These are phyloP conservation scores for Mimas tiliae DNA, from an alignment of 2,888 invertebrate genomes.

Conservation along the genomic window DNA sequence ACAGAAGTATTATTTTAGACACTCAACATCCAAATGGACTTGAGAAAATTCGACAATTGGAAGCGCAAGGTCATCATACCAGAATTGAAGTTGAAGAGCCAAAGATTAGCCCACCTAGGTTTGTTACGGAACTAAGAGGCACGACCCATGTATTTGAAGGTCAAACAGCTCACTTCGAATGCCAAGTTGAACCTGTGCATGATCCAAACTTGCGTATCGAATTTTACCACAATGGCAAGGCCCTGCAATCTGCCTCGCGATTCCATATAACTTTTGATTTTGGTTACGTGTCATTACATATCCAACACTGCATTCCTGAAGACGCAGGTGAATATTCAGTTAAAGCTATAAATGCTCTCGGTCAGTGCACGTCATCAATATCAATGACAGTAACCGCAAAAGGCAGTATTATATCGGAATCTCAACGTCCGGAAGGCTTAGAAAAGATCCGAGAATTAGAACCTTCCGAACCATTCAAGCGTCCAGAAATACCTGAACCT, in stretches of 20 bases:
- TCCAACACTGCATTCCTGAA: conserved; percentile 96
- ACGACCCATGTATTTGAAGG: conserved; percentile 96
- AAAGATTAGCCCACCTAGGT: conserved; percentile 91
- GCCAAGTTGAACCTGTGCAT: conserved; percentile 95
- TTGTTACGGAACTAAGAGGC: conserved; percentile 93
- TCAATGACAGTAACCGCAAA: conserved; percentile 92
- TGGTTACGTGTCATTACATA: conserved; percentile 98
- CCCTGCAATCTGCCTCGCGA: conserved; percentile 94
- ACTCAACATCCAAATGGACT: conserved; percentile 97
- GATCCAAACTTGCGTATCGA: conserved; percentile 95
- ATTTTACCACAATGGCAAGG: conserved; percentile 96
- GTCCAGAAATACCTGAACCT: conserved; percentile 92
- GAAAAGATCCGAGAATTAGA: conserved; percentile 96
- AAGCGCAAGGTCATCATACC: conserved; percentile 93
- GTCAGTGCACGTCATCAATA: conserved; percentile 94
- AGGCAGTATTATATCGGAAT: conserved; percentile 94
- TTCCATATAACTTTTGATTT: conserved; percentile 99
- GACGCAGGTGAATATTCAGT: conserved; percentile 98
- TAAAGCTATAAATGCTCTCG: conserved; percentile 95
- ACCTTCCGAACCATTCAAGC: conserved; percentile 90
- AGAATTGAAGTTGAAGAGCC: conserved; percentile 93
- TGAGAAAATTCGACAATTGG: conserved; percentile 95
- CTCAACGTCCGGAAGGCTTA: conserved; percentile 97
- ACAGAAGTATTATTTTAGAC: conserved; percentile 93
- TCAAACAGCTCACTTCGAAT: conserved; percentile 97